A percentile compares a stretch with the other conserved stretches of the same genome.
Evolutionary conservation across 2,113 vertebrate genomes (phyloP).

Genomic region (Rhinolophus sinicus): DNA sequence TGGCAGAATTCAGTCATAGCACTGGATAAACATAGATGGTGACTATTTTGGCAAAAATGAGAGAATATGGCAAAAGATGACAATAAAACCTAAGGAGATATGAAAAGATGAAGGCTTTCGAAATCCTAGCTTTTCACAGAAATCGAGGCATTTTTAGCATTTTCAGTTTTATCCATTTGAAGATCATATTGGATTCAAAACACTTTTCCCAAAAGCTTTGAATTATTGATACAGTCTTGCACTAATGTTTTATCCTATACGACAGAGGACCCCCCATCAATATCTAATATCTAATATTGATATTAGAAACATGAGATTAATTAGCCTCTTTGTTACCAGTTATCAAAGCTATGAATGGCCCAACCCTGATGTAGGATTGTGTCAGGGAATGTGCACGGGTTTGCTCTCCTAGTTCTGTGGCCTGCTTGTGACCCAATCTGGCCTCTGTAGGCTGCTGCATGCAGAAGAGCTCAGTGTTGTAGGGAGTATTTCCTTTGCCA

Average conservation of each 20-base stretch:
- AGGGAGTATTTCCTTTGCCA: background rate
- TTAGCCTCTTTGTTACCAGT: background rate
- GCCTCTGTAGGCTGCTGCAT: background rate
- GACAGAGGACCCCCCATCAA: background rate
- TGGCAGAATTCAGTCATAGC: background rate
- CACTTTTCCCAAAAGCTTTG: conserved; percentile 4
- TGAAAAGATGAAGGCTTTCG: conserved; percentile 10
- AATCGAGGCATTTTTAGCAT: background rate
- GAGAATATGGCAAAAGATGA: background rate
- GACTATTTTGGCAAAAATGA: background rate
- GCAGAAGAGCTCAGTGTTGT: background rate
- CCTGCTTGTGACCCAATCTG: background rate
- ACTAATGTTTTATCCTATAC: background rate
- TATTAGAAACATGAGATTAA: background rate
- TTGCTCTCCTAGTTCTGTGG: background rate
- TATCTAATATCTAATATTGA: background rate
- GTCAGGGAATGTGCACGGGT: background rate
- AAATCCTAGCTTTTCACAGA: background rate
- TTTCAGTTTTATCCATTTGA: background rate
- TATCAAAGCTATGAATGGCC: background rate
- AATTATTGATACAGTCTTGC: conserved; percentile 14
- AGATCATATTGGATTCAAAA: background rate
- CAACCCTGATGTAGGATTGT: background rate
- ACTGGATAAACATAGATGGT: background rate
- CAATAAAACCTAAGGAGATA: background rate